phyloP scores from a whole-genome alignment of 2,797 vertebrate genomes.

The Bradypodion ventrale region DNA sequence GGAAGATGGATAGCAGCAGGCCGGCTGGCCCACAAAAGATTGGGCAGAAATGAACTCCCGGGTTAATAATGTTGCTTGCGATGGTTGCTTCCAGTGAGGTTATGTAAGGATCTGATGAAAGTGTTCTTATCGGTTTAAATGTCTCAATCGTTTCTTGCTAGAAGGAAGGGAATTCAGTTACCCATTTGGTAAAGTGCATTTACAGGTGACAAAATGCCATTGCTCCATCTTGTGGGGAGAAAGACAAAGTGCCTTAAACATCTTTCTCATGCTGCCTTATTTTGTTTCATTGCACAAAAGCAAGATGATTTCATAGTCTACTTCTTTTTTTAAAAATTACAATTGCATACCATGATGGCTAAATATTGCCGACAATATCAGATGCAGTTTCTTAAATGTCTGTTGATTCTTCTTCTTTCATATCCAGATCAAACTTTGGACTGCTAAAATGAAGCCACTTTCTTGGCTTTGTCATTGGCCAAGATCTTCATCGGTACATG shows the following conservation, averaged over 20 bases:
- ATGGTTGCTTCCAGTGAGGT: constrained; percentile 25
- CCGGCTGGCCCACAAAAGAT: not conserved
- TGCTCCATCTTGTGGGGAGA: constrained; percentile 78
- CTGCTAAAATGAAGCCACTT: no score
- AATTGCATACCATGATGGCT: not conserved
- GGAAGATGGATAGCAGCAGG: not conserved
- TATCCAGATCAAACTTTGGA: no score
- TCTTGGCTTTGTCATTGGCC: no score
- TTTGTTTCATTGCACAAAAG: not conserved
- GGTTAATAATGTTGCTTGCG: not conserved
- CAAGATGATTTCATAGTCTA: not conserved
- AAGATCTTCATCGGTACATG: no score
- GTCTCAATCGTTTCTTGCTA: constrained; percentile 38
- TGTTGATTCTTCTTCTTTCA: no score
- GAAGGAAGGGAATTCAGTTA: constrained; percentile 39
- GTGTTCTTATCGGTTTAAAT: constrained; percentile 39
- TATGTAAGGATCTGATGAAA: constrained; percentile 37
- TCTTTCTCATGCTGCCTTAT: not conserved
- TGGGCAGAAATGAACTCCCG: not conserved
- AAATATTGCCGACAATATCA: not conserved
- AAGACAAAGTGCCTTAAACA: not conserved
- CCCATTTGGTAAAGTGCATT: fast-evolving
- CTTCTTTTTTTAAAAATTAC: not conserved
- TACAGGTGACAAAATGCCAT: constrained; percentile 45
- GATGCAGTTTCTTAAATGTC: no score